Conservation (phyloP, 2,888 invertebrate species). For the Netelia fuscicornis region DNA sequence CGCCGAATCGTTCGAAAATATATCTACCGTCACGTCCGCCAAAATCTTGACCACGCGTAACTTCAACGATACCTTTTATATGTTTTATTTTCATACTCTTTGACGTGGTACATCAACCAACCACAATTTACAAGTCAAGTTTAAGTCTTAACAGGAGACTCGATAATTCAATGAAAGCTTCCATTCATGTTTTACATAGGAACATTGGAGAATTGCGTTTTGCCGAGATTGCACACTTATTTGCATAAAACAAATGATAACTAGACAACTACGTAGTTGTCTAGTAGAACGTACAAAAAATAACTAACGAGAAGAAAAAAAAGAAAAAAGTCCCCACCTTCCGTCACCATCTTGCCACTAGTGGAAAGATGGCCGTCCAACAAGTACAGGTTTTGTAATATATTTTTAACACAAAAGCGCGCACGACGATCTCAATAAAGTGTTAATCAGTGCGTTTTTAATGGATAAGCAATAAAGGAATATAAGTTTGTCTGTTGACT, state of each 20-base stretch:
- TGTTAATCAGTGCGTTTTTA: slow-evolving; percentile 58
- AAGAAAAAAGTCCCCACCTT: slow-evolving; percentile 51
- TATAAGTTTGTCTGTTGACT: slow-evolving; percentile 32
- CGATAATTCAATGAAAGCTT: background rate
- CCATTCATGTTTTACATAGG: background rate
- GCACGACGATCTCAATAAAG: slow-evolving; percentile 65
- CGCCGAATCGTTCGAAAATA: background rate
- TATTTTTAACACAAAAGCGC: slow-evolving; percentile 72
- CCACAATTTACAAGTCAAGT: background rate
- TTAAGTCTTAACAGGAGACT: background rate
- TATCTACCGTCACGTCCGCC: slow-evolving; percentile 27
- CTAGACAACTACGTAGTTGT: slow-evolving; percentile 44
- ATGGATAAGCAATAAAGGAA: slow-evolving; percentile 21
- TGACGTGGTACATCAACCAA: background rate
- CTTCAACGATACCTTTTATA: background rate
- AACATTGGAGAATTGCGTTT: background rate
- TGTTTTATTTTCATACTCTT: background rate
- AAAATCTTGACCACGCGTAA: slow-evolving; percentile 16
- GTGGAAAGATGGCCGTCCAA: slow-evolving; percentile 78
- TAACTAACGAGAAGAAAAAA: slow-evolving; percentile 39
- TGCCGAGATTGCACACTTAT: background rate
- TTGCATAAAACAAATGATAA: slow-evolving; percentile 39
- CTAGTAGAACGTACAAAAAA: slow-evolving; percentile 41
- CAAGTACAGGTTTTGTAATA: slow-evolving; percentile 76
- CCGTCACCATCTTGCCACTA: slow-evolving; percentile 76